phyloP scores from a whole-genome alignment of 2,797 vertebrate species.

The Sebastolobus altivelis region DNA sequence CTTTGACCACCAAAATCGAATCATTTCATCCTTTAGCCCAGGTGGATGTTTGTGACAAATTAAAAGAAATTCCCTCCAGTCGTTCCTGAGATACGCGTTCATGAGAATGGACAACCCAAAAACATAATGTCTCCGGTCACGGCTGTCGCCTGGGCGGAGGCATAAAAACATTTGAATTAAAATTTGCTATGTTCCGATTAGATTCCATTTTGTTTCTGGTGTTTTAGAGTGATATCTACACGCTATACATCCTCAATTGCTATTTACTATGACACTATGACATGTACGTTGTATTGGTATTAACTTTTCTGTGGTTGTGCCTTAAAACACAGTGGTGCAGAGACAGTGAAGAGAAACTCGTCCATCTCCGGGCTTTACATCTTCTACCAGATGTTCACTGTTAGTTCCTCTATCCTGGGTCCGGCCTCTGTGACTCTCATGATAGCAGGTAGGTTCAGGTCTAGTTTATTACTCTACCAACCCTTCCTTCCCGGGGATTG shows the following conservation, averaged over 20 bases:
- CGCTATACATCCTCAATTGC: not conserved
- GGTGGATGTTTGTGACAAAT: not conserved
- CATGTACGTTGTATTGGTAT: not conserved
- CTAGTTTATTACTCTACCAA: not conserved
- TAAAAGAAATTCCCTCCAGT: not conserved
- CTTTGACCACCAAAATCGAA: not conserved
- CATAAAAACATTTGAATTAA: not conserved
- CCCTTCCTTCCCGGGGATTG: not conserved
- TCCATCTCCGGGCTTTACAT: constrained; percentile 87
- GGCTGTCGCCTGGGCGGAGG: too few species aligned
- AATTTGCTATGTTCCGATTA: not conserved
- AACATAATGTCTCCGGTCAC: too few species aligned
- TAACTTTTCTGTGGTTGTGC: constrained; percentile 34
- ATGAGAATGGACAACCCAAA: too few species aligned
- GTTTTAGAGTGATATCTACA: not conserved
- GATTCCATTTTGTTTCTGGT: not conserved
- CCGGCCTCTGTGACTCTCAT: constrained; percentile 89
- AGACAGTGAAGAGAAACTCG: constrained; percentile 84
- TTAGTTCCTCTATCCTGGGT: constrained; percentile 88
- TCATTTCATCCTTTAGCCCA: not conserved
- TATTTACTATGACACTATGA: not conserved
- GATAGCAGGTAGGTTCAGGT: constrained; percentile 82
- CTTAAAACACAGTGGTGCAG: constrained; percentile 57
- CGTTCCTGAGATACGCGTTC: too few species aligned
- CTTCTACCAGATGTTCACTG: constrained; percentile 83